These are phyloP conservation scores for Balanococcus diminutus DNA, from an alignment of 2,888 invertebrate species.

Conservation along the genomic window DNA sequence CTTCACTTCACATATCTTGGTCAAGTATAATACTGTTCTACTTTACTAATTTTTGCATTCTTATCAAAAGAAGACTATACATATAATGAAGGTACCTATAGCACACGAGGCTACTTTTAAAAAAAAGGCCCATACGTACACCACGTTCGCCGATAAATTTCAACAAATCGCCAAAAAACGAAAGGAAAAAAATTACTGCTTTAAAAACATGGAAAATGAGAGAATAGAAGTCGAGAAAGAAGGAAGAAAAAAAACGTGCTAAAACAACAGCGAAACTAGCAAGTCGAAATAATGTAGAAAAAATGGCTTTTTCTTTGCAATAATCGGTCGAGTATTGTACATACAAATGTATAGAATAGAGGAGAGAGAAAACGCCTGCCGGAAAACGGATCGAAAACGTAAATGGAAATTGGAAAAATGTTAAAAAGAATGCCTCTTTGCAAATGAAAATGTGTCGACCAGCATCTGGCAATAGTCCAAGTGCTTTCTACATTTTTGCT, in stretches of 20 bases:
- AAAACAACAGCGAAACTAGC: constrained; percentile 42
- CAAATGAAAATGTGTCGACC: constrained; percentile 52
- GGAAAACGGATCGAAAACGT: constrained; percentile 50
- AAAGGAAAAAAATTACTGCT: constrained; percentile 30
- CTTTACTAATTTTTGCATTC: too few relatives aligned
- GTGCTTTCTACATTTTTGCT: constrained; percentile 44
- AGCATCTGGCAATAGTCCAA: constrained; percentile 49
- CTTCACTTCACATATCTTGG: too few relatives aligned
- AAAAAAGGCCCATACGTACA: not conserved
- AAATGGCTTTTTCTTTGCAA: constrained; percentile 51
- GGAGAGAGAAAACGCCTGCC: not conserved
- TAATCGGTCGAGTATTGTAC: constrained; percentile 38
- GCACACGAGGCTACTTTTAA: not conserved
- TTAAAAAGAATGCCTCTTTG: constrained; percentile 50
- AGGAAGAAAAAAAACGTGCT: not conserved
- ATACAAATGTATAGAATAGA: not conserved
- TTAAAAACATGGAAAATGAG: not conserved
- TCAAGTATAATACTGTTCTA: too few relatives aligned
- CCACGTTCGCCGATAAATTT: not conserved
- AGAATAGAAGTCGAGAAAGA: constrained; percentile 25
- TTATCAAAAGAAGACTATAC: too few relatives aligned
- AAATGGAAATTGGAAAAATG: constrained; percentile 53
- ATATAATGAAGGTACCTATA: too few relatives aligned
- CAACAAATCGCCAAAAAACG: not conserved
- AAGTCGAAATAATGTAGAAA: constrained; percentile 39